These are phyloP conservation scores for Delphinus delphis DNA, from an alignment of 2,113 vertebrate genomes.

Conservation along the genomic window DNA sequence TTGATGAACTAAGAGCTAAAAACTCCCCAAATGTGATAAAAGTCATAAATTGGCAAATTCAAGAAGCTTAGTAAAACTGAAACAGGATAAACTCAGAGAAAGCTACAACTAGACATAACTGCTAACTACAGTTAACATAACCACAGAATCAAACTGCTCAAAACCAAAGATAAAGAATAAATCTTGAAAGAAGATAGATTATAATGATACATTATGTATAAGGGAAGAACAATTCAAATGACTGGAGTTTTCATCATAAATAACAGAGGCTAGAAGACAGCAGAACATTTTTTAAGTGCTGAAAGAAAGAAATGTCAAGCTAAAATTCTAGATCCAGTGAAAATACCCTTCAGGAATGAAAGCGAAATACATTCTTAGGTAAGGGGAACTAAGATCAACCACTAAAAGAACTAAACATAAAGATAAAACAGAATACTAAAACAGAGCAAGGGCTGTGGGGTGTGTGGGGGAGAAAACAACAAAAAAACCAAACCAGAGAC, in stretches of 20 bases:
- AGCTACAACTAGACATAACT: not conserved
- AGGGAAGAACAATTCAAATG: not conserved
- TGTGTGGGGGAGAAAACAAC: no score
- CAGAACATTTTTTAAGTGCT: not conserved
- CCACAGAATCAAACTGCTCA: not conserved
- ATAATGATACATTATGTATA: not conserved
- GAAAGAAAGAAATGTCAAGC: not conserved
- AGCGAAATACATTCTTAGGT: not conserved
- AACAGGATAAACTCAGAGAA: not conserved
- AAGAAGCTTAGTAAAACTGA: slow-evolving; percentile 5
- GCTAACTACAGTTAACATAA: not conserved
- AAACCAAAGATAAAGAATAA: not conserved
- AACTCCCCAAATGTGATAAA: not conserved
- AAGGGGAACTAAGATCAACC: not conserved
- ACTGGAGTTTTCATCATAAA: not conserved
- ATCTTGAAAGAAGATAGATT: not conserved
- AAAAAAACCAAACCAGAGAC: not conserved
- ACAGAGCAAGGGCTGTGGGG: not conserved
- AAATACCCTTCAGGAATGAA: not conserved
- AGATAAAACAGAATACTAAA: not conserved
- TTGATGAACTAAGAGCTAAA: not conserved
- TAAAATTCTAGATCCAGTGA: not conserved
- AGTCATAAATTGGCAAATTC: not conserved
- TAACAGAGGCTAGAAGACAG: not conserved
- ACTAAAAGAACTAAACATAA: not conserved